phyloP scores from a whole-genome alignment of 64 coral and sea anemone genomes.

The Montipora capricornis region DNA sequence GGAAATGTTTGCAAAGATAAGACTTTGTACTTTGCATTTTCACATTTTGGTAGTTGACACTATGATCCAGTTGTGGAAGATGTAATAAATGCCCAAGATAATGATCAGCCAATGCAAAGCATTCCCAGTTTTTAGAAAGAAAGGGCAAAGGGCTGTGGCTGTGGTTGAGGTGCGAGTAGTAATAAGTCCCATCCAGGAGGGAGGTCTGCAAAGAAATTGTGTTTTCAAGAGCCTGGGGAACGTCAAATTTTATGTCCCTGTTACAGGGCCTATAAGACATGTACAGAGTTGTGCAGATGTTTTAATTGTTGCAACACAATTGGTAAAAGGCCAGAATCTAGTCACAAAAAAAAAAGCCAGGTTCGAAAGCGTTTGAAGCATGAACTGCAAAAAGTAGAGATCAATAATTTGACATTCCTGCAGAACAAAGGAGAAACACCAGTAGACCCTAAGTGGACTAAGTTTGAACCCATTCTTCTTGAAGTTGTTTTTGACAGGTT shows the following conservation, averaged over 20 bases:
- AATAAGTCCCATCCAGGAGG: constrained; percentile 13
- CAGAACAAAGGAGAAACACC: constrained; percentile 36
- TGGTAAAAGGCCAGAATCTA: constrained; percentile 29
- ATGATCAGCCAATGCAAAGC: constrained; percentile 6
- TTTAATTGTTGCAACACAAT: constrained; percentile 57
- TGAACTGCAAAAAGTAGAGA: constrained; percentile 24
- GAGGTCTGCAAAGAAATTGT: constrained; percentile 5
- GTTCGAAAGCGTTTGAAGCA: constrained; percentile 31
- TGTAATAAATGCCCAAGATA: background rate
- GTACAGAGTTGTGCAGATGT: constrained; percentile 41
- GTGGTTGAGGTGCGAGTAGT: constrained; percentile 40
- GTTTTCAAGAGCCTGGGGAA: constrained; percentile 51
- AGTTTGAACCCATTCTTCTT: constrained; percentile 40
- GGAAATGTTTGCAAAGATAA: constrained; percentile 1
- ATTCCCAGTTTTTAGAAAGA: constrained; percentile 12
- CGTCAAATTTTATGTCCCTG: constrained; percentile 38
- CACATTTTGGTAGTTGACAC: constrained; percentile 41
- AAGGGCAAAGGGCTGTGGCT: constrained; percentile 32
- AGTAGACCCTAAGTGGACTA: constrained; percentile 36
- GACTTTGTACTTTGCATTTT: constrained; percentile 43
- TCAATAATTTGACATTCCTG: constrained; percentile 36
- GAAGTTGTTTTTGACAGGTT: constrained; percentile 46
- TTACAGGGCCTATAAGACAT: constrained; percentile 34
- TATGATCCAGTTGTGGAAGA: constrained; percentile 52
- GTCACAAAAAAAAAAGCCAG: background rate